Conservation (phyloP, 2,113 vertebrate genomes). For the Plestiodon gilberti region DNA sequence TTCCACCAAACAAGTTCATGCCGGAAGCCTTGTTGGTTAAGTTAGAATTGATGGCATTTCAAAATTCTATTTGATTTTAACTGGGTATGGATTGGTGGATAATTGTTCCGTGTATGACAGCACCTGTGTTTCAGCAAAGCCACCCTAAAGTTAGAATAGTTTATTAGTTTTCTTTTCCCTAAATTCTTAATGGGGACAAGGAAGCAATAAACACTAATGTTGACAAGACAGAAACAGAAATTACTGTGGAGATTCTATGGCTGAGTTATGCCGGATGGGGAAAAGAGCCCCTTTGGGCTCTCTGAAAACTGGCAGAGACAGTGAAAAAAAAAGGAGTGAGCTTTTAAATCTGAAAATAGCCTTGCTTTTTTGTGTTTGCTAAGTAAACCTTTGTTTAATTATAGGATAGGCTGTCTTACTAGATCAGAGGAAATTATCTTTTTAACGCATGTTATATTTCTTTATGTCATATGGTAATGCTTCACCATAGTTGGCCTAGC, state of each 20-base stretch:
- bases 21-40: conserved; percentile 20
- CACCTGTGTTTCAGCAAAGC: neutral
- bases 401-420: conserved; percentile 73
- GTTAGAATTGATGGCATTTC: conserved; percentile 27
- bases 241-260: conserved; percentile 16
- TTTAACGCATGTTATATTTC: conserved; percentile 56
- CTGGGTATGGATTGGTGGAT: neutral
- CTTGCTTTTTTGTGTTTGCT: conserved; percentile 22
- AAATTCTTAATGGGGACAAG: conserved; percentile 31
- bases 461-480: conserved; percentile 70
- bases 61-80: conserved; percentile 17
- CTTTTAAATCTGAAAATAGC: conserved; percentile 44
- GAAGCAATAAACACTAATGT: conserved; percentile 37
- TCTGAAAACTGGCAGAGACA: conserved; percentile 29
- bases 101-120: neutral
- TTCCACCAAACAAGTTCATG: conserved; percentile 36
- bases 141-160: neutral
- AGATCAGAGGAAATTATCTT: conserved; percentile 74
- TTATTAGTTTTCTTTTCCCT: conserved; percentile 24
- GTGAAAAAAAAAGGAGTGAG: conserved; percentile 51
- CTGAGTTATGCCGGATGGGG: conserved; percentile 37
- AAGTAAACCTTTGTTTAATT: conserved; percentile 70
- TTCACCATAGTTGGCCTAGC: conserved; percentile 59
- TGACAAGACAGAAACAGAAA: neutral
- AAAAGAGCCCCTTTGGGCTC: conserved; percentile 4